These are phyloP conservation scores for Xiphophorus couchianus DNA, from an alignment of 2,113 vertebrate genomes.

Conservation along the genomic window DNA sequence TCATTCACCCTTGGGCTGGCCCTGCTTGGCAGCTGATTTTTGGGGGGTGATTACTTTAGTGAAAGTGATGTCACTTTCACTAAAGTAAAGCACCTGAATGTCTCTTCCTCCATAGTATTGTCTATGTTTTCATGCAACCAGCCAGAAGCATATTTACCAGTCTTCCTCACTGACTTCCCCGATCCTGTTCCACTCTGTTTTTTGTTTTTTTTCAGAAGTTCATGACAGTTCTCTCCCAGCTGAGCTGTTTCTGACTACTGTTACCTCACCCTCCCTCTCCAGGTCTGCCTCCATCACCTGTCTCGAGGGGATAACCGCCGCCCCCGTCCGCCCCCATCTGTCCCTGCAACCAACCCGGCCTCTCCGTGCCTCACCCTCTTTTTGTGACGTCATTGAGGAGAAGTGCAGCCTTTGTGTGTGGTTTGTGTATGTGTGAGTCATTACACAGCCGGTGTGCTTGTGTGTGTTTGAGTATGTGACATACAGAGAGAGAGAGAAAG, in stretches of 20 bases:
- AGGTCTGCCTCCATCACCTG: slow-evolving; percentile 43
- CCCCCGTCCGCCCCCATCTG: slow-evolving; percentile 39
- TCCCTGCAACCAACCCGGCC: slow-evolving; percentile 42
- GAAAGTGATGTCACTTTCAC: not conserved
- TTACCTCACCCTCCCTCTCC: slow-evolving; percentile 51
- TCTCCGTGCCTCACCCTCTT: slow-evolving; percentile 49
- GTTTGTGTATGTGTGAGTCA: slow-evolving; percentile 51
- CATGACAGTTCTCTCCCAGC: slow-evolving; percentile 61
- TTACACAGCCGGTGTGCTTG: slow-evolving; percentile 23
- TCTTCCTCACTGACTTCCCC: slow-evolving; percentile 38
- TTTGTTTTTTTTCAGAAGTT: slow-evolving; percentile 36
- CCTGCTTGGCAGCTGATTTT: no score
- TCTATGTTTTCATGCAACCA: slow-evolving; percentile 7
- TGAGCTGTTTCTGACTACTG: slow-evolving; percentile 51
- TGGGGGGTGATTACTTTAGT: no score
- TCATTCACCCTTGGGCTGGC: no score
- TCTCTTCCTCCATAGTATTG: not conserved
- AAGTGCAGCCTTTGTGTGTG: slow-evolving; percentile 33
- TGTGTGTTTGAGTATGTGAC: slow-evolving; percentile 20
- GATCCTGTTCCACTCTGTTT: slow-evolving; percentile 10
- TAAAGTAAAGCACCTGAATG: not conserved
- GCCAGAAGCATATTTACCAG: slow-evolving; percentile 30
- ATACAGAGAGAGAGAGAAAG: slow-evolving; percentile 25
- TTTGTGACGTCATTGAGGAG: slow-evolving; percentile 69
- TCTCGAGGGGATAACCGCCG: slow-evolving; percentile 45